Evolutionary conservation across 2,888 invertebrate genomes (phyloP).

Genomic region (Sphaerolaimus hirsutus): DNA sequence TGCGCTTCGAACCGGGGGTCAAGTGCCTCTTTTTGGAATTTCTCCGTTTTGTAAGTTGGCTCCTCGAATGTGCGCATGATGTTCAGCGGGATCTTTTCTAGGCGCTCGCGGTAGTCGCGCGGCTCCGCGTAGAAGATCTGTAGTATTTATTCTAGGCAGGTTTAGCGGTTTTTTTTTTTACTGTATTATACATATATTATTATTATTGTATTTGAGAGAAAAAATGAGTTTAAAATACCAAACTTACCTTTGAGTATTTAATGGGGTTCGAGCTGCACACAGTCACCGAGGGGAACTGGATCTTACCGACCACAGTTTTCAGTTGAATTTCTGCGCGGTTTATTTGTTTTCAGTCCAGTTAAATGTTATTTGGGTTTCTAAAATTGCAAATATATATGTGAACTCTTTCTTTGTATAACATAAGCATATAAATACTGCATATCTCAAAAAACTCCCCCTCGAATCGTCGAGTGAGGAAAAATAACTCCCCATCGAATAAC

Average conservation of each 20-base stretch:
- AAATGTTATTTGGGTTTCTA: too few relatives aligned
- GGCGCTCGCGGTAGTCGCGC: background rate
- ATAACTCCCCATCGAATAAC: too few relatives aligned
- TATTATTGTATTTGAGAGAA: too few relatives aligned
- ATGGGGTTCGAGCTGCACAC: constrained; percentile 1
- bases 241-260: background rate
- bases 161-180: too few relatives aligned
- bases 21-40: background rate
- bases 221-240: too few relatives aligned
- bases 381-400: too few relatives aligned
- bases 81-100: background rate
- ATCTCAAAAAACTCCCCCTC: too few relatives aligned
- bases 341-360: too few relatives aligned
- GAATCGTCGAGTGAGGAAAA: too few relatives aligned
- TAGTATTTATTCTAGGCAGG: background rate
- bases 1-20: background rate
- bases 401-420: too few relatives aligned
- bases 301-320: background rate
- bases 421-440: too few relatives aligned
- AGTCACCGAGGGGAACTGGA: constrained; percentile 1
- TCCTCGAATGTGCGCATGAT: background rate
- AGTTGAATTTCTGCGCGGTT: constrained; percentile 1
- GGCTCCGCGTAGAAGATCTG: background rate
- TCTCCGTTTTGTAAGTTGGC: background rate
- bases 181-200: too few relatives aligned